A percentile compares a stretch with the other conserved stretches of the same genome.
Conservation (phyloP, 2,797 vertebrate species). For the Sciurus carolinensis region DNA sequence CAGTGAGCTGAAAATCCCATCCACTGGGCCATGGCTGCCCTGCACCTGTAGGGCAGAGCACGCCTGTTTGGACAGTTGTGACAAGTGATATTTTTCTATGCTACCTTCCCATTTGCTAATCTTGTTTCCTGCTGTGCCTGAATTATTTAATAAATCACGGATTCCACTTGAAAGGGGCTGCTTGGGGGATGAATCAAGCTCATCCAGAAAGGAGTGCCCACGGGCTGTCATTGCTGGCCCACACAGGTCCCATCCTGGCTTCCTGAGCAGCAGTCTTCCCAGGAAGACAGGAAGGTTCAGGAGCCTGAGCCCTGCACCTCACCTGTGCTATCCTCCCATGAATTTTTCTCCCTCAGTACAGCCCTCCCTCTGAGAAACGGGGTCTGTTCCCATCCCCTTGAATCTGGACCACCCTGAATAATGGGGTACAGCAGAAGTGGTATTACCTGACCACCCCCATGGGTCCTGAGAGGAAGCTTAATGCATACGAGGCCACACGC, state of each 20-base stretch:
- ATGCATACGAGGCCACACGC: not conserved
- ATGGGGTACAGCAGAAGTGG: not conserved
- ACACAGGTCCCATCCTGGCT: not conserved
- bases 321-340: not conserved
- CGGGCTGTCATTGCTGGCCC: not conserved
- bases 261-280: not conserved
- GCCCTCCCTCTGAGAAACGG: not conserved
- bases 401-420: no score
- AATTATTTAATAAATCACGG: constrained; percentile 78
- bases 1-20: not conserved
- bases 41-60: not conserved
- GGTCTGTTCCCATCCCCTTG: not conserved
- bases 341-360: not conserved
- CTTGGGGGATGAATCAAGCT: not conserved
- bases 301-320: accelerated
- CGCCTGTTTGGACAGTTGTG: not conserved
- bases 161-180: constrained; percentile 22
- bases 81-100: constrained; percentile 73
- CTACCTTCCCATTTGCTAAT: constrained; percentile 47
- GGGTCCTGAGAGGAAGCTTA: not conserved
- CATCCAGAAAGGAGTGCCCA: not conserved
- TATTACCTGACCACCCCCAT: no score
- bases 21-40: not conserved
- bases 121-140: constrained; percentile 61
- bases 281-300: not conserved